A percentile compares a stretch with the other conserved stretches of the same genome.
These are phyloP conservation scores for Pecten maximus DNA, from an alignment of 2,888 invertebrate species.

Conservation along the genomic window DNA sequence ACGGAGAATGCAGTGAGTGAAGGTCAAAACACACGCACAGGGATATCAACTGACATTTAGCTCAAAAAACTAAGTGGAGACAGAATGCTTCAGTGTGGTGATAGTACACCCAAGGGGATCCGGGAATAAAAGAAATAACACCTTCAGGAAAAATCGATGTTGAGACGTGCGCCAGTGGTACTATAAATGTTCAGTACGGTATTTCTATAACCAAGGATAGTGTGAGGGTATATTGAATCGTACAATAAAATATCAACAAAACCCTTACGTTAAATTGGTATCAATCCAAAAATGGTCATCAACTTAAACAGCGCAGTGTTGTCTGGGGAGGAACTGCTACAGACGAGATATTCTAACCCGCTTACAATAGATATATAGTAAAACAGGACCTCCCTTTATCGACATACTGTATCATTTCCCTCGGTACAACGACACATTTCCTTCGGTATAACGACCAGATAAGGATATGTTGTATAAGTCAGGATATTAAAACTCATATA, in stretches of 20 bases:
- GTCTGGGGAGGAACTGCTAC: neutral
- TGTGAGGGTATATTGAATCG: neutral
- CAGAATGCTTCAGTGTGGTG: neutral
- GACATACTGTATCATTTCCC: too few relatives aligned
- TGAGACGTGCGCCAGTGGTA: neutral
- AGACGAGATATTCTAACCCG: neutral
- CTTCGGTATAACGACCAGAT: too few relatives aligned
- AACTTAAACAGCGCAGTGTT: neutral
- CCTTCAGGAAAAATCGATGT: neutral
- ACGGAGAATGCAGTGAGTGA: neutral
- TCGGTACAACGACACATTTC: too few relatives aligned
- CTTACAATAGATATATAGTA: neutral
- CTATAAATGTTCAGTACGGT: neutral
- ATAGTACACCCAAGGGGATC: neutral
- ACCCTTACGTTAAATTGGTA: neutral
- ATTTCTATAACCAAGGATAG: neutral
- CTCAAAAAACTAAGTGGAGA: neutral
- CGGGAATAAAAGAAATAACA: neutral
- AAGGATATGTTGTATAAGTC: too few relatives aligned
- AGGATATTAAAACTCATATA: too few relatives aligned
- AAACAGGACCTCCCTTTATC: too few relatives aligned
- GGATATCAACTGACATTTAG: conserved; percentile 9
- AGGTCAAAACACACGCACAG: neutral
- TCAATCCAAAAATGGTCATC: neutral
- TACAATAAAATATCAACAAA: neutral